phyloP scores from a whole-genome alignment of 2,888 invertebrate genomes.

The Xiphydria camelus region DNA sequence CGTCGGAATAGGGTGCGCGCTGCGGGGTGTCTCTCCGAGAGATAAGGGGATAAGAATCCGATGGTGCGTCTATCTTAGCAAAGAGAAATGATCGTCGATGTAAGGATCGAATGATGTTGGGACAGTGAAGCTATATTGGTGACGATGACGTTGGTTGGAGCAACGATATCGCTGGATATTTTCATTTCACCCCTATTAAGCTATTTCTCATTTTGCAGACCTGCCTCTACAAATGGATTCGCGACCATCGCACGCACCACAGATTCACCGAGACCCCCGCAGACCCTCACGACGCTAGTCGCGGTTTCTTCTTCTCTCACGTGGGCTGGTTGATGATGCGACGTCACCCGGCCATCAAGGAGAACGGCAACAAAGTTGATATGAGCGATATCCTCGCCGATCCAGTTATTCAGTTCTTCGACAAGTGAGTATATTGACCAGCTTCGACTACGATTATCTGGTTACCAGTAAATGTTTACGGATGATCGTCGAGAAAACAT shows the following conservation, averaged over 20 bases:
- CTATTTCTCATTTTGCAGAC: slow-evolving; percentile 44
- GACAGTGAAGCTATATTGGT: too few relatives aligned
- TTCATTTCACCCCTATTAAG: too few relatives aligned
- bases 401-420: slow-evolving; percentile 78
- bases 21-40: too few relatives aligned
- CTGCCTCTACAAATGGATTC: slow-evolving; percentile 46
- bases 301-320: slow-evolving; percentile 93
- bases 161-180: too few relatives aligned
- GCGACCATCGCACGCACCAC: slow-evolving; percentile 73
- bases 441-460: neutral
- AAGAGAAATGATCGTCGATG: too few relatives aligned
- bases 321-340: slow-evolving; percentile 92
- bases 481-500: too few relatives aligned
- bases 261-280: slow-evolving; percentile 77
- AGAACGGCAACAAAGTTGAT: slow-evolving; percentile 78
- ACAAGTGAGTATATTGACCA: slow-evolving; percentile 64
- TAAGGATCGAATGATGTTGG: too few relatives aligned
- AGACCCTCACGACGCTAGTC: slow-evolving; percentile 80
- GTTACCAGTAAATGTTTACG: too few relatives aligned
- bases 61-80: too few relatives aligned
- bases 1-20: too few relatives aligned
- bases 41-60: too few relatives aligned
- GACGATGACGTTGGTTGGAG: too few relatives aligned
- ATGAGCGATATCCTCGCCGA: slow-evolving; percentile 80
- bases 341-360: slow-evolving; percentile 84